These are phyloP conservation scores for Agrenia bidenticulata DNA, from an alignment of 2,888 invertebrate species.

Conservation along the genomic window DNA sequence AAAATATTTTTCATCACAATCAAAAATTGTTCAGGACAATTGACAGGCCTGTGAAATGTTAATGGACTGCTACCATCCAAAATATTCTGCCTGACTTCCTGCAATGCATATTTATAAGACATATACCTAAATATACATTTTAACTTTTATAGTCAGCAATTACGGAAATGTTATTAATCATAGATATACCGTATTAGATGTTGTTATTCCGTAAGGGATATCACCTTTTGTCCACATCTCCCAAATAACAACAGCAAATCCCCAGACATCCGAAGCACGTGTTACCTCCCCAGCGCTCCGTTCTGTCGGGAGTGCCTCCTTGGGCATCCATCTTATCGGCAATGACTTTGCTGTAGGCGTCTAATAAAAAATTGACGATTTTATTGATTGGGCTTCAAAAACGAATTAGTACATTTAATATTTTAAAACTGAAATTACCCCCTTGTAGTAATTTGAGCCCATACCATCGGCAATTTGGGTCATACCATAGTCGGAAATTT, in stretches of 20 bases:
- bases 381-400: too few species aligned
- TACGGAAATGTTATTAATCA: too few species aligned
- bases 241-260: slow-evolving; percentile 34
- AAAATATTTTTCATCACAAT: slow-evolving; percentile 29
- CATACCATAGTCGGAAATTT: slow-evolving; percentile 38
- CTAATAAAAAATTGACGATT: too few species aligned
- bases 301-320: slow-evolving; percentile 30
- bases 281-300: slow-evolving; percentile 13
- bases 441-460: slow-evolving; percentile 28
- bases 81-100: slow-evolving; percentile 23
- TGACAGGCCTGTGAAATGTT: slow-evolving; percentile 19
- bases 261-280: slow-evolving; percentile 29
- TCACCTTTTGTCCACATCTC: slow-evolving; percentile 33
- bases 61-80: slow-evolving; percentile 24
- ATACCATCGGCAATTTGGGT: slow-evolving; percentile 19
- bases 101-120: background rate
- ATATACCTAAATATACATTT: too few species aligned
- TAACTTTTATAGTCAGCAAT: background rate
- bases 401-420: too few species aligned
- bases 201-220: slow-evolving; percentile 24
- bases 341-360: slow-evolving; percentile 16
- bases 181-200: slow-evolving; percentile 21
- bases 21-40: slow-evolving; percentile 17
- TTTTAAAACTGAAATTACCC: slow-evolving; percentile 15
- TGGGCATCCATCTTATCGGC: slow-evolving; percentile 37